Evolutionary conservation across 2,888 invertebrate genomes (phyloP), one percentile per base, ranked within the genome.

Genomic region (Sphaeridia pumilis): DNA sequence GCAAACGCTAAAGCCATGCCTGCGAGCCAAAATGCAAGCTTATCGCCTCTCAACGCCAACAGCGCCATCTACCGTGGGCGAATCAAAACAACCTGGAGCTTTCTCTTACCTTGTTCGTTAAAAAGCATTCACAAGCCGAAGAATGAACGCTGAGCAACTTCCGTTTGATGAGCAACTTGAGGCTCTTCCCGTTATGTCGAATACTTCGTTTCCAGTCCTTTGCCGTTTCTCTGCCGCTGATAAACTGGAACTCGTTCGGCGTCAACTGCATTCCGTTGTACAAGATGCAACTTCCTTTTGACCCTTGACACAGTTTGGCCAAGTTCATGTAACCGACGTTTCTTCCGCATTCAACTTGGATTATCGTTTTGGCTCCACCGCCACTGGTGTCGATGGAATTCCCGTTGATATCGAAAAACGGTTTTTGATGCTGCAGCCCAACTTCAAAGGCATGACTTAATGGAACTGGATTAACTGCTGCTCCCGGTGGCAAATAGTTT

Each of bases 241-340:
- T 67, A 49, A 67, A 68, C 63, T 74, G 74, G 59, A 74, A 74
- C 64, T 73, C 72, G 65, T 74, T 74, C 3, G 74, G 74, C 2
- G 73, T 74, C 41, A 72, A 65, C 71, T 73, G 73, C 34, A 67
- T 63, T 25, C 68, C 68, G 52, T 70, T 67, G 59, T 68, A 71
- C 14, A 68, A 60, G 51, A 73, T 71, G 60, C 73, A 74, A n/a
- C 70, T 69, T n/a, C 73, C 73, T 61, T 72, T 72, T 52, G 71
- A 71, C 14, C 73, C 73, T 59, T 71, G 70, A 60, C 70, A 71
- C 44, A 72, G 65, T 49, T 66, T 65, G 17, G 69, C 67, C 56
- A 72, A 58, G 62, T 70, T 71, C 63, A 72, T 64, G 20, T 51
- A 42, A 5, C 49, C 64, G 38, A 58, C 54, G 49, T 64, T 64